phyloP scores from a whole-genome alignment of 1,140 invertebrate genomes.

The Sycophila sp. region DNA sequence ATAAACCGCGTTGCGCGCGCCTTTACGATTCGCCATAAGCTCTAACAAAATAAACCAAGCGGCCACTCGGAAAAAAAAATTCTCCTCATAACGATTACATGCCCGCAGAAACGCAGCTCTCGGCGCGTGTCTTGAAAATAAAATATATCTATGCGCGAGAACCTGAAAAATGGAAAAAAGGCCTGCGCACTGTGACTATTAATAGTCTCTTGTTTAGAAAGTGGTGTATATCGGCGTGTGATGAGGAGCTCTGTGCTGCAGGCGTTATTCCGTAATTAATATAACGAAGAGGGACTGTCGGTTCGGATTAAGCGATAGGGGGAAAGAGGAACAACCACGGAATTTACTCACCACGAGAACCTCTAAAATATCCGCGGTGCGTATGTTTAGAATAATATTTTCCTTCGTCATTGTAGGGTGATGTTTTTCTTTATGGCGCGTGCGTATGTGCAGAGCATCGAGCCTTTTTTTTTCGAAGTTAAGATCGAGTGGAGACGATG shows the following conservation, averaged over 20 bases:
- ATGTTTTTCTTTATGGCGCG: background rate
- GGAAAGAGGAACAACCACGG: background rate
- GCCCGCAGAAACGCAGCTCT: slow-evolving; percentile 1
- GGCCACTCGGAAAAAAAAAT: background rate
- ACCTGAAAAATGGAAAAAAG: background rate
- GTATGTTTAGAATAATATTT: slow-evolving; percentile 26
- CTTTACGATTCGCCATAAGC: slow-evolving; percentile 2
- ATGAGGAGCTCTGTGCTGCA: background rate
- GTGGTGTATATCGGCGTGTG: background rate
- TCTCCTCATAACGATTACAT: background rate
- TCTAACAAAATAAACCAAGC: slow-evolving; percentile 16
- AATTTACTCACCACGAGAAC: background rate
- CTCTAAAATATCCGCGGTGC: slow-evolving; percentile 16
- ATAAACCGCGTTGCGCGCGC: background rate
- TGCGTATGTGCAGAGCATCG: background rate
- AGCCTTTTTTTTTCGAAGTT: background rate
- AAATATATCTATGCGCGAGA: background rate
- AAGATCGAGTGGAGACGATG: too few species aligned
- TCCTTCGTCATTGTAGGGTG: slow-evolving; percentile 11
- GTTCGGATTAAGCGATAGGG: background rate
- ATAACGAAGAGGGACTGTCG: background rate
- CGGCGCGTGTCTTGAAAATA: slow-evolving; percentile 10
- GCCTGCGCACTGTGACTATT: slow-evolving; percentile 18
- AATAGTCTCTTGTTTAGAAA: slow-evolving; percentile 34
- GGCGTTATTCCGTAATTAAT: slow-evolving; percentile 24